Conservation (phyloP, 2,113 vertebrate genomes). For the Carassius carassius region DNA sequence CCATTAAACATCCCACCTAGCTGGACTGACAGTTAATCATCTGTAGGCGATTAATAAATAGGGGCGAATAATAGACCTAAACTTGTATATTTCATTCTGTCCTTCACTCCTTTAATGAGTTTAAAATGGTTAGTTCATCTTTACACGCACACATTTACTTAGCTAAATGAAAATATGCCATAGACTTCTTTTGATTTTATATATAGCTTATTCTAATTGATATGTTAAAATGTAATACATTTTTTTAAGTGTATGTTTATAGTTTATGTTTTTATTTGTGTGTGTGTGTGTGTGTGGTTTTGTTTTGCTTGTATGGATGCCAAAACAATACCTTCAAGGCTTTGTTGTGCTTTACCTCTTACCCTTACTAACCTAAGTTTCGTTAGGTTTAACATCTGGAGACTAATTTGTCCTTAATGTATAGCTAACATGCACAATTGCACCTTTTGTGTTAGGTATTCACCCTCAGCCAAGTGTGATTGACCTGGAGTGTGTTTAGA, state of each 20-base stretch:
- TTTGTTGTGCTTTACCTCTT: not conserved
- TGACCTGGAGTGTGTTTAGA: constrained; percentile 22
- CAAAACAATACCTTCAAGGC: not conserved
- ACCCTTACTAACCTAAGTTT: no score
- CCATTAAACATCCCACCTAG: constrained; percentile 17
- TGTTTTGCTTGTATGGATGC: not conserved
- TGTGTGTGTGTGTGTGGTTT: not conserved
- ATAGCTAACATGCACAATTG: not conserved
- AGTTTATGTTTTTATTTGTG: not conserved
- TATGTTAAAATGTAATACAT: not conserved
- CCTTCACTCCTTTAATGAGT: not conserved
- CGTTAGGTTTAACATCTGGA: not conserved
- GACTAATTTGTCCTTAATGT: not conserved
- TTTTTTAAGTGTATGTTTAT: not conserved
- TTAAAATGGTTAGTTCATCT: not conserved
- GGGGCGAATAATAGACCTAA: constrained; percentile 7
- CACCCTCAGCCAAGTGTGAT: constrained; percentile 9
- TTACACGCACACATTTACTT: not conserved
- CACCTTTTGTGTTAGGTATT: not conserved
- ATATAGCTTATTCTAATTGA: not conserved
- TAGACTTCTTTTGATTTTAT: not conserved
- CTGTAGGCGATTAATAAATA: not conserved
- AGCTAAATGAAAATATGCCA: not conserved
- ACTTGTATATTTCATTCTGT: not conserved
- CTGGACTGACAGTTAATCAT: constrained; percentile 7